These are phyloP conservation scores for Parauchenoglanis punctatus DNA, from an alignment of 2,797 vertebrate species.

Conservation along the genomic window DNA sequence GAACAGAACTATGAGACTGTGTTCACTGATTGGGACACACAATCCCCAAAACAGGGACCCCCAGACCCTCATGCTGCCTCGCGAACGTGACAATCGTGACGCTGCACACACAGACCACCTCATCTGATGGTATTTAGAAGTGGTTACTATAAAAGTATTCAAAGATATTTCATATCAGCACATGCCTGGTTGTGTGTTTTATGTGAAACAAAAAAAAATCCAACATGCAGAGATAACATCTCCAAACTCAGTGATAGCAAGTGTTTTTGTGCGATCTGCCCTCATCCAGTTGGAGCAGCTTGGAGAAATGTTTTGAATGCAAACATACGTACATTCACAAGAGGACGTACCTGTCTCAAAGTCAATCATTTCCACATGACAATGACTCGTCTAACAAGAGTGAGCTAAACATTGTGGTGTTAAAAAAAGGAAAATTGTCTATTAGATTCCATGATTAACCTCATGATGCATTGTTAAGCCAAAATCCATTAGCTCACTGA, in stretches of 20 bases:
- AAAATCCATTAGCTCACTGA: background rate
- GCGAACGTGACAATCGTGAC: background rate
- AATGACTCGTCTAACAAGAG: background rate
- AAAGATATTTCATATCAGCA: background rate
- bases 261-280: constrained; percentile 28
- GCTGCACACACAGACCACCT: background rate
- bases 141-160: background rate
- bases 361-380: background rate
- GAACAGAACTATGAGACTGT: background rate
- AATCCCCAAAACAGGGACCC: background rate
- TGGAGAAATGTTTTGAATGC: constrained; percentile 31
- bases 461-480: background rate
- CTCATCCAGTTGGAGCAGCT: constrained; percentile 37
- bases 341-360: background rate
- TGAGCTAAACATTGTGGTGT: background rate
- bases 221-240: background rate
- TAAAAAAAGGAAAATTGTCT: background rate
- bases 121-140: background rate
- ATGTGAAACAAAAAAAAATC: background rate
- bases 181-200: background rate
- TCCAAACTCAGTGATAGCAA: constrained; percentile 13
- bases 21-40: background rate
- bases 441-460: no score
- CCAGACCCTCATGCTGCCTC: background rate
- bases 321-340: constrained; percentile 7